These are phyloP conservation scores for Stegostoma tigrinum DNA, from an alignment of 2,113 vertebrate genomes.

Conservation along the genomic window DNA sequence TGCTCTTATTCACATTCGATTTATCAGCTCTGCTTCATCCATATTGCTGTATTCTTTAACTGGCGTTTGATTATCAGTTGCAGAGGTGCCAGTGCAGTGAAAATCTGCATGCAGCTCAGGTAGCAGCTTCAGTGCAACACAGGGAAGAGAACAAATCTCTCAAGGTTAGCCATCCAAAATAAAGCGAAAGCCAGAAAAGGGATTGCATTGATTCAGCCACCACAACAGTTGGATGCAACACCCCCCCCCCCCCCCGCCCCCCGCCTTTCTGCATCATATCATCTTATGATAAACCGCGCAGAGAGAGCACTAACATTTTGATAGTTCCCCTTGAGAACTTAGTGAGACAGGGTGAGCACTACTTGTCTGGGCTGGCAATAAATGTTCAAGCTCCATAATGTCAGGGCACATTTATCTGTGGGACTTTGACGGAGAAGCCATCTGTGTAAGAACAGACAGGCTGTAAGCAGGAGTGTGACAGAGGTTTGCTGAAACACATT, in stretches of 20 bases:
- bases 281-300: background rate
- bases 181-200: background rate
- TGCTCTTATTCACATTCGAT: slow-evolving; percentile 11
- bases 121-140: background rate
- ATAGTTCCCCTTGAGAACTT: background rate
- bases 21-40: background rate
- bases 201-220: background rate
- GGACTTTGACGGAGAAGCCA: background rate
- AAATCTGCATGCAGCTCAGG: background rate
- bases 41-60: slow-evolving; percentile 20
- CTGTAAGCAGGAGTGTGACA: background rate
- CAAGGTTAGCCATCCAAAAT: background rate
- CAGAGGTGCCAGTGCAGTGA: background rate
- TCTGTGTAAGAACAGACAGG: background rate
- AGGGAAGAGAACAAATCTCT: background rate
- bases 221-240: background rate
- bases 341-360: background rate
- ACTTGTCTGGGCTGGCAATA: background rate
- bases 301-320: background rate
- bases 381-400: background rate
- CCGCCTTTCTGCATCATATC: background rate
- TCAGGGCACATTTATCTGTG: background rate
- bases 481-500: background rate
- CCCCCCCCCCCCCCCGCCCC: background rate
- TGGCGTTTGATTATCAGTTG: background rate